phyloP scores from a whole-genome alignment of 2,113 vertebrate genomes.

The Grantiella picta region DNA sequence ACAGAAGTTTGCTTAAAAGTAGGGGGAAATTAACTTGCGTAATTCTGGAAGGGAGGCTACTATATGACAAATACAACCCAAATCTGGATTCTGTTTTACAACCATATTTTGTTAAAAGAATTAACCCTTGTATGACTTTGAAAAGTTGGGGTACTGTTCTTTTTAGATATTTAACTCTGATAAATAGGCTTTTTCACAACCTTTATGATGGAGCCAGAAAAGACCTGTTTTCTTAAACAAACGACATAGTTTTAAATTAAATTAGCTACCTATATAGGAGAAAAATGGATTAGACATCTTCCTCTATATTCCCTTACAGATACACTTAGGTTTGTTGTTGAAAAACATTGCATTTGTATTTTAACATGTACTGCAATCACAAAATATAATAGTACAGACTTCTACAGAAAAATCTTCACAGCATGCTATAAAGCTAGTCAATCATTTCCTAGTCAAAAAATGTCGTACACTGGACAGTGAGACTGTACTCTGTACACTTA shows the following conservation, averaged over 20 bases:
- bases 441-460: not conserved
- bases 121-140: not conserved
- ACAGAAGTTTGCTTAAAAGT: not conserved
- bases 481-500: not conserved
- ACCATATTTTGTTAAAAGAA: not conserved
- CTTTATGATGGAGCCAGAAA: not conserved
- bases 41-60: not conserved
- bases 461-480: not conserved
- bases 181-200: not conserved
- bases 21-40: not conserved
- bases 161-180: not conserved
- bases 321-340: not conserved
- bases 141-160: not conserved
- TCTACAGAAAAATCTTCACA: not conserved
- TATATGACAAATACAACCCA: not conserved
- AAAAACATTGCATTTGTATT: not conserved
- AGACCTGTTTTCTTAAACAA: not conserved
- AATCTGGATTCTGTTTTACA: not conserved
- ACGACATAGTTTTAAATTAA: not conserved
- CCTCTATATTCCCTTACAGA: not conserved
- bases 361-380: not conserved
- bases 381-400: not conserved
- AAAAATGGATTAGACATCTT: not conserved
- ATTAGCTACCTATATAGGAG: not conserved
- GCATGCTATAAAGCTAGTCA: not conserved